Conservation (phyloP, 2,113 vertebrate genomes). For the Antigone vipio region DNA sequence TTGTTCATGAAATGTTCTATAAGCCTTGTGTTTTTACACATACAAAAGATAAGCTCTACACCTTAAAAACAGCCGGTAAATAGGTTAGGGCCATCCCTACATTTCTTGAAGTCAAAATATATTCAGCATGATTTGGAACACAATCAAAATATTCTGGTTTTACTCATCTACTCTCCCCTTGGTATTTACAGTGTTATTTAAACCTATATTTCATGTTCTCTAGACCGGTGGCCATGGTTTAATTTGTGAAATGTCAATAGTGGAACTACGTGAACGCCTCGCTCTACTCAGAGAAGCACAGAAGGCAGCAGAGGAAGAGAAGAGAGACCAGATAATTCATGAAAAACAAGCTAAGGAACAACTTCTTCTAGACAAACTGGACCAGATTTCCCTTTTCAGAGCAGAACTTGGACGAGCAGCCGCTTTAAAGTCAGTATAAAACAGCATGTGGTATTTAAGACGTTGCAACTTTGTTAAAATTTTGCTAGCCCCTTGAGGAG, state of each 20-base stretch:
- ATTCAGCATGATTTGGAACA: slow-evolving; percentile 7
- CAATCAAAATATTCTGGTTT: background rate
- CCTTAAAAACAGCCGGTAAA: background rate
- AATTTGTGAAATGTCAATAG: slow-evolving; percentile 90
- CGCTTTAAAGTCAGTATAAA: slow-evolving; percentile 77
- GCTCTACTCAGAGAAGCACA: slow-evolving; percentile 76
- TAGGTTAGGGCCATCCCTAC: background rate
- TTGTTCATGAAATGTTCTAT: background rate
- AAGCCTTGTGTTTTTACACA: background rate
- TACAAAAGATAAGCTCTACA: background rate
- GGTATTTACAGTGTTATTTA: slow-evolving; percentile 45
- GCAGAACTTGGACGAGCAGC: slow-evolving; percentile 74
- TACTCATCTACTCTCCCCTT: background rate
- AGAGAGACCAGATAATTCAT: slow-evolving; percentile 79
- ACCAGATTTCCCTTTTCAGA: slow-evolving; percentile 79
- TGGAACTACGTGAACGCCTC: slow-evolving; percentile 86
- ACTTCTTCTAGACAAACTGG: slow-evolving; percentile 77
- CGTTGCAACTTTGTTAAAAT: background rate
- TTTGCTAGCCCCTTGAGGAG: background rate
- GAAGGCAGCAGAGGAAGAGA: slow-evolving; percentile 76
- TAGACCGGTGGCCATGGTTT: slow-evolving; percentile 85
- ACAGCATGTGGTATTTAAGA: slow-evolving; percentile 42
- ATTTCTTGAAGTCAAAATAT: background rate
- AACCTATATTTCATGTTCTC: background rate
- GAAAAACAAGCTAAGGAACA: slow-evolving; percentile 80